Conservation (phyloP, 2,888 invertebrate species). For the Meteorus cinctellus region DNA sequence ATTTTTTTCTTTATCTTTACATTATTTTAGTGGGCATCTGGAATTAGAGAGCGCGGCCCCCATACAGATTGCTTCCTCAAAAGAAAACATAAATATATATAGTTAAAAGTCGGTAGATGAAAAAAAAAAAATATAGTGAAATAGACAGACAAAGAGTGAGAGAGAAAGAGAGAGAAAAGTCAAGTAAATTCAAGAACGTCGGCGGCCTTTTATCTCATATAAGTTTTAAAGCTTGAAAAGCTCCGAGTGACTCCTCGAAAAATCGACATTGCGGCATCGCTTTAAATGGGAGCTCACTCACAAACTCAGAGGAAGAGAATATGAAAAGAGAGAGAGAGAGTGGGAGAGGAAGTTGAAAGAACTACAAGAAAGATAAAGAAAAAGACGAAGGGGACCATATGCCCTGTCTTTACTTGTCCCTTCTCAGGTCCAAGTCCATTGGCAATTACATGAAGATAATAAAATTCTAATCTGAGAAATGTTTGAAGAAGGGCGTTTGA, state of each 20-base stretch:
- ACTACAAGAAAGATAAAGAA: neutral
- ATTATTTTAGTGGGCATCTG: constrained; percentile 36
- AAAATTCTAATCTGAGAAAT: constrained; percentile 10
- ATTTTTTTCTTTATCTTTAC: neutral
- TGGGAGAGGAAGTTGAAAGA: neutral
- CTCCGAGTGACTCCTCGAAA: constrained; percentile 33
- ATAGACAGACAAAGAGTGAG: constrained; percentile 13
- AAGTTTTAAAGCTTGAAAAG: constrained; percentile 20
- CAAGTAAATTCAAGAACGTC: constrained; percentile 37
- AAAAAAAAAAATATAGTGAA: constrained; percentile 4
- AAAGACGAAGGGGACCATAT: constrained; percentile 34
- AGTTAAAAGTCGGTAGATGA: constrained; percentile 39
- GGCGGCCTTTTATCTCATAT: constrained; percentile 21
- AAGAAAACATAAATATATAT: constrained; percentile 43
- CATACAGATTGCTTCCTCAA: constrained; percentile 40
- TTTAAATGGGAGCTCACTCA: neutral
- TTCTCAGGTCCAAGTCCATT: neutral
- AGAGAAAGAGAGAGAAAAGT: constrained; percentile 35
- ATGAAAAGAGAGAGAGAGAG: neutral
- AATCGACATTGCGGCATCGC: constrained; percentile 28
- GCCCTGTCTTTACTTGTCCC: neutral
- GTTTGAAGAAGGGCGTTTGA: neutral
- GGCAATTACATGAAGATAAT: constrained; percentile 16
- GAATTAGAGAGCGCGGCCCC: constrained; percentile 42
- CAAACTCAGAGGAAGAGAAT: neutral